Conservation (phyloP, 2,888 invertebrate species). For the Oligia strigilis region DNA sequence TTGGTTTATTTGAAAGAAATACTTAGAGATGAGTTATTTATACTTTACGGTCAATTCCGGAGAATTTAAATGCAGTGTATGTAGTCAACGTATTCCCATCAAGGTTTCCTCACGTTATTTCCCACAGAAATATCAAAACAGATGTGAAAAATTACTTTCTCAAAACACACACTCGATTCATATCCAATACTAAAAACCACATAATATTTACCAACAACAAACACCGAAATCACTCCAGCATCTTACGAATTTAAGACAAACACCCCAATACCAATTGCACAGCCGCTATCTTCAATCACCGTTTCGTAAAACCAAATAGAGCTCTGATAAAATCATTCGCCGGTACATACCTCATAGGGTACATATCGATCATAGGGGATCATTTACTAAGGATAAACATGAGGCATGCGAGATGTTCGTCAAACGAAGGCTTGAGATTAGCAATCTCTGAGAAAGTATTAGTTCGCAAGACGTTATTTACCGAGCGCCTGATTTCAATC, state of each 20-base stretch:
- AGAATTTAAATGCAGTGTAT: neutral
- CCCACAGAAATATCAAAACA: neutral
- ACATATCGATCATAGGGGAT: slow-evolving; percentile 52
- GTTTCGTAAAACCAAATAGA: slow-evolving; percentile 53
- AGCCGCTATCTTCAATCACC: slow-evolving; percentile 46
- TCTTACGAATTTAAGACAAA: slow-evolving; percentile 53
- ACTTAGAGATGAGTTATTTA: no score
- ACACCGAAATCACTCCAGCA: slow-evolving; percentile 17
- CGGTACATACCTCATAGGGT: slow-evolving; percentile 11
- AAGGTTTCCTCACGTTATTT: neutral
- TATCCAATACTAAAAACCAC: slow-evolving; percentile 12
- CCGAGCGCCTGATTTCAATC: slow-evolving; percentile 88
- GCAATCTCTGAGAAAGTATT: slow-evolving; percentile 88
- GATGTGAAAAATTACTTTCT: slow-evolving; percentile 16
- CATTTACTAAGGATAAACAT: slow-evolving; percentile 68
- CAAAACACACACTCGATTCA: neutral
- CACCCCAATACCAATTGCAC: slow-evolving; percentile 46
- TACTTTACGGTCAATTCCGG: neutral
- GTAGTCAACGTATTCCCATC: neutral
- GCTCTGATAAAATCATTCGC: slow-evolving; percentile 52
- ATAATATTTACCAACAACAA: slow-evolving; percentile 30
- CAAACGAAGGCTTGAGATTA: slow-evolving; percentile 79
- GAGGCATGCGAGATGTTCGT: slow-evolving; percentile 72
- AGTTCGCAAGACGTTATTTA: slow-evolving; percentile 87
- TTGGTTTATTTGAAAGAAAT: no score